Evolutionary conservation across 2,113 vertebrate genomes (phyloP), one percentile per base, ranked within the genome.

Genomic region (human (Homo sapiens)): DNA sequence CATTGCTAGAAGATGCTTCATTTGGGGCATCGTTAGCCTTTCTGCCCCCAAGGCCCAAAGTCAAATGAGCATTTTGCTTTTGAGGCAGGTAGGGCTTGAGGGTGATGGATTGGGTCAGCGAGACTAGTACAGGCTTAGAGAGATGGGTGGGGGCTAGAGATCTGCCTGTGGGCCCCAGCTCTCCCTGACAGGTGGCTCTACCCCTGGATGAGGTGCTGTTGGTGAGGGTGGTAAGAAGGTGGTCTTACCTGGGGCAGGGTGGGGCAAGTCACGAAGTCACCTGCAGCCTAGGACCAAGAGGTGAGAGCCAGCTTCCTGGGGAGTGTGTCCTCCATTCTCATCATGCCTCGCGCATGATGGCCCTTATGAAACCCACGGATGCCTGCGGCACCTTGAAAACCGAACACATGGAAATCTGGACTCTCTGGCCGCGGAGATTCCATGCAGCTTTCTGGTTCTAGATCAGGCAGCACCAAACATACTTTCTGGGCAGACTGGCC

Each of bases 101-200:
- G 18, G 79, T 73, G 61, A 50, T 4, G 1, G 38, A 18, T 35
- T 10, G 35, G 48, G 18, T 0, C 18, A 18, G 16, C 0, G 4
- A 80, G 57, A 52, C 38, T 25, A 43, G 32, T 5, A 0, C 20
- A 3, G 79, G 80, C 14, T 10, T 17, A 9, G 57, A 78, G 73
- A 78, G 75, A 40, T 7, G 2, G 0, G 3, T 57, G 38, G 55
- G 27, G 0, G 27, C 66, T 45, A 12, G 12, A 40, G 70, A 57
- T 20, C 48, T 25, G 25, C 11, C 17, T 40, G n/a, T 17, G 38
- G 48, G 43, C 57, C 30, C 0, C 0, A 1, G 12, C 43, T 23
- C 0, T 59, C 52, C 64, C 52, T 17, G 61, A 61, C 4, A 25
- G 12, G 4, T 12, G 55, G 11, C 59, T 35, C 0, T 6, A 3